Evolutionary conservation across 2,797 vertebrate genomes (phyloP), one percentile per base, ranked within the genome.

Genomic region (Periophthalmus magnuspinnatus): DNA sequence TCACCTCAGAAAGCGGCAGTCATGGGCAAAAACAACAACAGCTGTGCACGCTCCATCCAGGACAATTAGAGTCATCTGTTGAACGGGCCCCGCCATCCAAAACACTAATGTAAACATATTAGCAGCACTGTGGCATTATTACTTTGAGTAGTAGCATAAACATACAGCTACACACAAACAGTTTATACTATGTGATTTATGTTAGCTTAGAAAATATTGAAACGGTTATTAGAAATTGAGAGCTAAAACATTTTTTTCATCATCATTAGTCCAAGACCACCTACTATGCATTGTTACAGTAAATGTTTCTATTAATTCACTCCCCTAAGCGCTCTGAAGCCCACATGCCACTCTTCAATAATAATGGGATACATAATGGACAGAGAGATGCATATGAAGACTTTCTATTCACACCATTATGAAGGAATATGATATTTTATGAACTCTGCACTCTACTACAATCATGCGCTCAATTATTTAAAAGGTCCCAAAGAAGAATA

Each of bases 21-120:
- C 72, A 60, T 19, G 0, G 72, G 78, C 72, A 78, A 81, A 83
- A 85, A 88, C 87, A 85, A 82, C 90, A 90, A 84, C 88, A 84
- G 88, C 71, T 77, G 68, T 73, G 80, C 78, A 82, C 71, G 60
- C 68, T 65, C 71, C 68, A 71, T 74, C 38, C 11, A 28, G 1
- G 9, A 80, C 84, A 77, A 79, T 50, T 22, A 78, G 71, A 54
- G 77, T 65, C 76, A 82, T 74, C 63, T 68, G 73, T 47, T 64
- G 21, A 71, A 74, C 67, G 69, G 69, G 66, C 21, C 64, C 19
- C 21, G 70, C 36, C 69, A 71, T 76, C 48, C 63, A 69, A 62
- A 68, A 70, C 69, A 75, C 82, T 32, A 6, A 57, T 16, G 21
- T 28, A 13, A 86, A 86, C 80, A 32, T 74, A 41, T 73, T 33